Percentiles rank a stretch among this genome's conserved stretches.
Conservation (phyloP, 2,113 vertebrate species). For the Bucco capensis region DNA sequence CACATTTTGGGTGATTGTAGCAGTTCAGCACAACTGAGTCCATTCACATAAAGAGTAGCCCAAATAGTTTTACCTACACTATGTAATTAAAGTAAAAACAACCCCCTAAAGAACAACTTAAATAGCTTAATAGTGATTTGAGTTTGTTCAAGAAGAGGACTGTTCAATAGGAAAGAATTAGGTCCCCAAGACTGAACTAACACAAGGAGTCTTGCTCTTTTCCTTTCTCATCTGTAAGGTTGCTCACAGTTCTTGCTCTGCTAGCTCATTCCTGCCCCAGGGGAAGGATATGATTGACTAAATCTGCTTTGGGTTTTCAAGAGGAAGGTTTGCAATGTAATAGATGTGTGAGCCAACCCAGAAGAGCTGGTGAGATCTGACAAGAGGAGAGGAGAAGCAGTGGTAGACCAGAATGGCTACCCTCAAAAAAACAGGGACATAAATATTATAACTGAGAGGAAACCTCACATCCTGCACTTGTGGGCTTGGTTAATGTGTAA, state of each 20-base stretch:
- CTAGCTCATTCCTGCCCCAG: background rate
- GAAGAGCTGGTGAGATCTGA: background rate
- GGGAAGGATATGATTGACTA: slow-evolving; percentile 26
- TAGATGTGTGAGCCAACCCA: background rate
- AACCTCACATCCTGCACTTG: slow-evolving; percentile 31
- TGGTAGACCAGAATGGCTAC: slow-evolving; percentile 21
- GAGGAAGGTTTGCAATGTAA: slow-evolving; percentile 9
- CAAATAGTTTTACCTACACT: background rate
- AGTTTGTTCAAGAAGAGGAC: background rate
- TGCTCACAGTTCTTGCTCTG: background rate
- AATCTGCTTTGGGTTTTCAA: slow-evolving; percentile 45
- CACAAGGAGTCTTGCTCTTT: background rate
- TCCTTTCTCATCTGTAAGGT: background rate
- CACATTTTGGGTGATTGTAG: background rate
- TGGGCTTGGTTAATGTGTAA: slow-evolving; percentile 26
- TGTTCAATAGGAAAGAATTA: background rate
- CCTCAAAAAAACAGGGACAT: slow-evolving; percentile 21
- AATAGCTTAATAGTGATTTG: no score
- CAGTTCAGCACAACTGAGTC: background rate
- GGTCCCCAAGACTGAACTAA: background rate
- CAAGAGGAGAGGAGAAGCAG: background rate
- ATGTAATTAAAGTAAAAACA: background rate
- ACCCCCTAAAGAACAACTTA: background rate
- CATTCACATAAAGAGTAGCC: background rate
- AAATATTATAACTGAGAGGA: slow-evolving; percentile 36